Percentiles rank a stretch among this genome's conserved stretches.
Conservation (phyloP, 2,113 vertebrate genomes). For the Embiotoca jacksoni region DNA sequence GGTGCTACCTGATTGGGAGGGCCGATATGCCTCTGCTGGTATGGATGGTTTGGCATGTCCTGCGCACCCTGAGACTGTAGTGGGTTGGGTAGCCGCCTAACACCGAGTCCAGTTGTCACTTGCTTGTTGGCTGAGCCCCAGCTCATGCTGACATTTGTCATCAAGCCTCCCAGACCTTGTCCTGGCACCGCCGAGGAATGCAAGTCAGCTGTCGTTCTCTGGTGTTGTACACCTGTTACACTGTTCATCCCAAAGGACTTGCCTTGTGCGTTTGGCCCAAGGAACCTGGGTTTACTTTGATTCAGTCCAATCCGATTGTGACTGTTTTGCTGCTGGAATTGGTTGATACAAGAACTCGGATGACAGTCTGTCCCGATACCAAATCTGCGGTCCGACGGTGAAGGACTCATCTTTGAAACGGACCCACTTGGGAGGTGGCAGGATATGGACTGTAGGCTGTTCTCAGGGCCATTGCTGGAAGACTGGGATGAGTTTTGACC, state of each 20-base stretch:
- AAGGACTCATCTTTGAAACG: constrained; percentile 85
- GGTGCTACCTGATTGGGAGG: constrained; percentile 88
- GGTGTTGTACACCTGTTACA: constrained; percentile 82
- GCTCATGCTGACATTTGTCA: constrained; percentile 83
- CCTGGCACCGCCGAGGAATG: constrained; percentile 62
- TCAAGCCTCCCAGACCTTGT: constrained; percentile 83
- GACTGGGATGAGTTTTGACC: constrained; percentile 86
- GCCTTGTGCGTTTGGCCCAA: constrained; percentile 81
- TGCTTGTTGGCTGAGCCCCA: constrained; percentile 90
- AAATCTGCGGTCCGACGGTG: constrained; percentile 86
- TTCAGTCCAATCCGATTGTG: constrained; percentile 84
- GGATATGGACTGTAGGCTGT: constrained; percentile 84
- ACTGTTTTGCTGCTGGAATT: constrained; percentile 87
- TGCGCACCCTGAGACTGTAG: constrained; percentile 84
- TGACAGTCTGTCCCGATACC: constrained; percentile 85
- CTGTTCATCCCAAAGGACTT: constrained; percentile 85
- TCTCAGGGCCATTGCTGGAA: constrained; percentile 86
- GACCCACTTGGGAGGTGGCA: constrained; percentile 86
- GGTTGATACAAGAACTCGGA: constrained; percentile 79
- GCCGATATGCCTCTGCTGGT: constrained; percentile 84
- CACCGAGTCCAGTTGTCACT: constrained; percentile 80
- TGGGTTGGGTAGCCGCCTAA: constrained; percentile 81
- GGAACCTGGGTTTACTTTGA: constrained; percentile 86
- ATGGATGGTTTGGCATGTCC: constrained; percentile 84
- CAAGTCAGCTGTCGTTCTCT: constrained; percentile 79